phyloP scores from a whole-genome alignment of 2,113 vertebrate species.

The Pygoscelis antarcticus region DNA sequence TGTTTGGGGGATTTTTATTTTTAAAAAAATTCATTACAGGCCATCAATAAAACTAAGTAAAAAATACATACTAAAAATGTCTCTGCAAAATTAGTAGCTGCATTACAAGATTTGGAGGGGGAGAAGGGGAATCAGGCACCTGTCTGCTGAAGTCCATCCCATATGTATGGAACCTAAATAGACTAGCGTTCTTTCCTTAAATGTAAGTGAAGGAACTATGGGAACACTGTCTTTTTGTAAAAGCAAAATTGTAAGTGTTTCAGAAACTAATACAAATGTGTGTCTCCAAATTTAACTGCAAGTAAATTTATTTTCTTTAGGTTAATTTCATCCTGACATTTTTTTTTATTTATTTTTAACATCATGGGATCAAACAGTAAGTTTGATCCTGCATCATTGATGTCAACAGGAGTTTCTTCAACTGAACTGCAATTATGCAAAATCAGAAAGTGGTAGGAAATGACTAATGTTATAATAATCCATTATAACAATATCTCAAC shows the following conservation, averaged over 20 bases:
- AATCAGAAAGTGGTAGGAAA: background rate
- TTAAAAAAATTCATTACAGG: background rate
- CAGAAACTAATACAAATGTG: background rate
- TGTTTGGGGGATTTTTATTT: background rate
- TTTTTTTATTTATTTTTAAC: background rate
- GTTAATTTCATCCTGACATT: background rate
- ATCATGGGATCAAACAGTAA: background rate
- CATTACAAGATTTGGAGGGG: background rate
- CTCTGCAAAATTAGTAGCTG: background rate
- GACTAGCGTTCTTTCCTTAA: background rate
- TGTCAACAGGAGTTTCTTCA: background rate
- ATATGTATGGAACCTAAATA: background rate
- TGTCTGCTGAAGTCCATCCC: background rate
- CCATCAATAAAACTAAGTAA: background rate
- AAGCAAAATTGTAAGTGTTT: background rate
- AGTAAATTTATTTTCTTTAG: background rate
- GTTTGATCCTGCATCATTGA: background rate
- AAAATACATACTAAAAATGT: background rate
- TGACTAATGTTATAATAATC: background rate
- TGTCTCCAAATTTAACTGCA: background rate
- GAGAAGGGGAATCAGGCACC: background rate
- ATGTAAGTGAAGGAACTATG: background rate
- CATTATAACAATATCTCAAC: background rate
- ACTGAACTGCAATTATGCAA: background rate
- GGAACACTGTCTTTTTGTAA: background rate